Conservation (phyloP, 2,888 invertebrate genomes). For the Pammene aurita region DNA sequence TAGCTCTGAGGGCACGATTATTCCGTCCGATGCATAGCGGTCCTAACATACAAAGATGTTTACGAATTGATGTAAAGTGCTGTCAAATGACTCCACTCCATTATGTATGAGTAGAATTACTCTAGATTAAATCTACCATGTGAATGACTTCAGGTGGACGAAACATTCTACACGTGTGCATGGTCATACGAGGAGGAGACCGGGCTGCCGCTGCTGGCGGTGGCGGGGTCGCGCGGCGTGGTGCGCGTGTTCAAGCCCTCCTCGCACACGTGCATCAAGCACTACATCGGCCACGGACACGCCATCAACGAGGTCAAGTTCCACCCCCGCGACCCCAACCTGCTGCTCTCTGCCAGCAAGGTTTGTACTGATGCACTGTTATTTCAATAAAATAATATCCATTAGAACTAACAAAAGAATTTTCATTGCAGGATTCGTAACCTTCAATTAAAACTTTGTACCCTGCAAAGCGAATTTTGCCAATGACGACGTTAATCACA, state of each 20-base stretch:
- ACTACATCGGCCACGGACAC: slow-evolving; percentile 92
- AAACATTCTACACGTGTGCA: slow-evolving; percentile 98
- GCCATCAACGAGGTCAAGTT: slow-evolving; percentile 89
- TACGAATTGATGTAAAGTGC: too few relatives aligned
- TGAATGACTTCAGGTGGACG: slow-evolving; percentile 86
- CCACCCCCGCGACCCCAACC: slow-evolving; percentile 94
- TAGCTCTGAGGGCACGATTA: too few relatives aligned
- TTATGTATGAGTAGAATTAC: too few relatives aligned
- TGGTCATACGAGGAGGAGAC: slow-evolving; percentile 95
- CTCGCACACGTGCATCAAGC: slow-evolving; percentile 92
- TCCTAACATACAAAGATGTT: too few relatives aligned
- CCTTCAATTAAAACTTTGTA: too few relatives aligned
- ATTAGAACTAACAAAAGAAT: too few relatives aligned
- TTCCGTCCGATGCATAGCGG: too few relatives aligned
- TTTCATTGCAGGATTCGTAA: too few relatives aligned
- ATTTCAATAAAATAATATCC: too few relatives aligned
- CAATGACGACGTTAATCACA: too few relatives aligned
- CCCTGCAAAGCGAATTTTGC: too few relatives aligned
- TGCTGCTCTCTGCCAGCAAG: slow-evolving; percentile 95
- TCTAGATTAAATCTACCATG: background rate
- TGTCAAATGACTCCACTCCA: too few relatives aligned
- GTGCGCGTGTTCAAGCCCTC: slow-evolving; percentile 94
- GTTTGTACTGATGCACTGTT: background rate
- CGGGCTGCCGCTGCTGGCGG: slow-evolving; percentile 92
- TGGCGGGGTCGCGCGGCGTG: slow-evolving; percentile 95